Base-by-base conservation (phyloP, 2,797 vertebrate genomes). In the Pelobates cultripes region DNA sequence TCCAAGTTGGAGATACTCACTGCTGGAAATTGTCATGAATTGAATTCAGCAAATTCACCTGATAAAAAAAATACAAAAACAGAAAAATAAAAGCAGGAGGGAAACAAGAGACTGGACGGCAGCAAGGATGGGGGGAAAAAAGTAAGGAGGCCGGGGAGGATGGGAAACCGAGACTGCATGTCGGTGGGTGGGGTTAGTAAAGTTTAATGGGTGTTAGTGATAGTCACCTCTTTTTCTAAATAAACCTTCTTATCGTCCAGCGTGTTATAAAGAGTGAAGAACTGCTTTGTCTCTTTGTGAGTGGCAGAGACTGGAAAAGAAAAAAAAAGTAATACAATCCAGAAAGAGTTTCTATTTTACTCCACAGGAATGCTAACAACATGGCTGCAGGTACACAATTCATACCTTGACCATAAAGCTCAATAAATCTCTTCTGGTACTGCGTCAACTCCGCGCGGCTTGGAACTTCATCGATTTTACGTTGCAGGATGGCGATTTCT, bases 241-340 rank as follows among this genome's bases (percentile, higher is more conserved):
- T 98, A 99, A 15, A 99, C 95, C 86, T 99, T 99, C 91, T 99
- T 99, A 92, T 99, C 98, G 68, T 99, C 97, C 84, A 99, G 85
- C 2, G 98, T 99, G 88, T 99, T 99, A 86, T 99, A 99, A 43
- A 99, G 93, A 0, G 98, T 99, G 90, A 99, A 99, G 92, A 99
- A 99, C 84, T 99, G 98, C 86, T 99, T 99, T 0, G 98, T 99
- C 92, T 99, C 97, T 89, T 99, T 99, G 90, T 99, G 98, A 47
- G 98, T 99, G 43, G 97, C 97, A 72, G 97, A 96, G 83, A 99
- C 98, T 99, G 86, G 61, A 90, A 90, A 3, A 76, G 51, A 85
- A 57, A 67, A 55, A 63, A 28, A 71, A 71, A 3, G 45, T 47
- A 47, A 47, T 28, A 1, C 28, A 28, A 28, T 28, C 28, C 28